Percentiles rank a stretch among this genome's conserved stretches.
Evolutionary conservation across 2,113 vertebrate genomes (phyloP).

Genomic region (Callopanchax toddi): DNA sequence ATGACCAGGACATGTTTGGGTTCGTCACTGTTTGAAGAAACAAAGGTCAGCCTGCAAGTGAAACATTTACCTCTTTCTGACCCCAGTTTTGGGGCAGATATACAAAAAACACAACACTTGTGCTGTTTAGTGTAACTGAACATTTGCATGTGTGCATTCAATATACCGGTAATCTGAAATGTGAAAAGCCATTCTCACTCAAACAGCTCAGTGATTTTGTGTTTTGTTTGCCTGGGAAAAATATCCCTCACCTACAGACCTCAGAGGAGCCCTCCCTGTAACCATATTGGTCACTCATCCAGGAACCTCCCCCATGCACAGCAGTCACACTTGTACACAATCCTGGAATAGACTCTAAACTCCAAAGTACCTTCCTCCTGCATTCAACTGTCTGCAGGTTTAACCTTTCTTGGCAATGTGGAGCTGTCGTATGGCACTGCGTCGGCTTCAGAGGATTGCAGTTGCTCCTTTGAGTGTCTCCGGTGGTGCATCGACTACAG

Average conservation of each 20-base stretch:
- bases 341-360: constrained; percentile 29
- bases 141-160: background rate
- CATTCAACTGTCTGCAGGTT: constrained; percentile 16
- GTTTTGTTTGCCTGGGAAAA: constrained; percentile 1
- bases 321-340: constrained; percentile 42
- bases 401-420: constrained; percentile 67
- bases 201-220: background rate
- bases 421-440: constrained; percentile 68
- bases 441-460: constrained; percentile 60
- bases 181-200: background rate
- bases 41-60: constrained; percentile 66
- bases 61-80: constrained; percentile 66
- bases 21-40: constrained; percentile 41
- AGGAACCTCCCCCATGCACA: constrained; percentile 63
- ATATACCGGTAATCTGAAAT: background rate
- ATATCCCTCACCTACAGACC: constrained; percentile 33
- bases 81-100: background rate
- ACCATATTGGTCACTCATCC: constrained; percentile 65
- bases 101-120: background rate
- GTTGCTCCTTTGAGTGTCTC: constrained; percentile 50
- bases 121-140: background rate
- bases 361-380: constrained; percentile 44
- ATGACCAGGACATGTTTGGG: constrained; percentile 13
- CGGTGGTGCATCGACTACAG: constrained; percentile 23
- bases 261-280: constrained; percentile 48